Evolutionary conservation across 2,888 invertebrate genomes (phyloP).

Genomic region (Caenorhabditis angaria): DNA sequence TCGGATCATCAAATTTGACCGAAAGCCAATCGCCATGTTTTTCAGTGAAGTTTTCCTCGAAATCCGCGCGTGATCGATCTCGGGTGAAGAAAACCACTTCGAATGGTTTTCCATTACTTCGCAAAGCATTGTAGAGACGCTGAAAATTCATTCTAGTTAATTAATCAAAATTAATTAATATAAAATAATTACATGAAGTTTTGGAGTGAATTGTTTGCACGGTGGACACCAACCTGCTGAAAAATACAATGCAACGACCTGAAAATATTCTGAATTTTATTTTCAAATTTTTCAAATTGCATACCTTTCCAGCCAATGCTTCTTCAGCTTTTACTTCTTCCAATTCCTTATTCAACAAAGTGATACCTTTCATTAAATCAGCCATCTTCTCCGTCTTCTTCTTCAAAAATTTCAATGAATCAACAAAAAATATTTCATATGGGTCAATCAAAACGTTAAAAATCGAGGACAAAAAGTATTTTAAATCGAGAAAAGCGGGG

Average conservation of each 20-base stretch:
- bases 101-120: slow-evolving; percentile 62
- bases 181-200: slow-evolving; percentile 55
- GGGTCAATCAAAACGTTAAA: neutral
- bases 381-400: slow-evolving; percentile 41
- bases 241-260: slow-evolving; percentile 75
- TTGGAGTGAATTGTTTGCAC: slow-evolving; percentile 70
- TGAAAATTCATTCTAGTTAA: slow-evolving; percentile 17
- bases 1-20: slow-evolving; percentile 62
- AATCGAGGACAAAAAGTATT: neutral
- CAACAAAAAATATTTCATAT: neutral
- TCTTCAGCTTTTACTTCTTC: slow-evolving; percentile 64
- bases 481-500: neutral
- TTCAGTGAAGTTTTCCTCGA: slow-evolving; percentile 68
- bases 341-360: slow-evolving; percentile 53
- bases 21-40: slow-evolving; percentile 68
- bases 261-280: slow-evolving; percentile 8
- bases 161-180: neutral
- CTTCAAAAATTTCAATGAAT: slow-evolving; percentile 12
- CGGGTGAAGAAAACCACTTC: slow-evolving; percentile 70
- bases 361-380: slow-evolving; percentile 59
- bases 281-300: neutral
- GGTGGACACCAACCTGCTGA: slow-evolving; percentile 76
- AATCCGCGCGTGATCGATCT: slow-evolving; percentile 64
- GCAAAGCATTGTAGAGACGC: slow-evolving; percentile 66
- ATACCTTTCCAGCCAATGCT: slow-evolving; percentile 66